Percentiles rank a stretch among this genome's conserved stretches.
phyloP scores from a whole-genome alignment of 2,888 invertebrate genomes.

The Adelognathus sp. region DNA sequence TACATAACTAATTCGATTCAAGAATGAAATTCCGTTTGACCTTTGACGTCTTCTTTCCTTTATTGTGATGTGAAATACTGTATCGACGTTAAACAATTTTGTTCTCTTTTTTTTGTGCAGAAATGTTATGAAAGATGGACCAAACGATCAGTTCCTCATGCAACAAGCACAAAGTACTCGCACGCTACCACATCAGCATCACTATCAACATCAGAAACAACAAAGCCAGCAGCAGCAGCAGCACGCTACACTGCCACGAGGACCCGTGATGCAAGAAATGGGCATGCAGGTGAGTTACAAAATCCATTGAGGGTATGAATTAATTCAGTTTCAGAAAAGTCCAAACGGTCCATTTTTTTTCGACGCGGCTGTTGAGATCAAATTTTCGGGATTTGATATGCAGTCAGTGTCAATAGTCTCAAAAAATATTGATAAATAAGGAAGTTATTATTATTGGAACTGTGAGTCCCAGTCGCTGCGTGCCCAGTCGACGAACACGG shows the following conservation, averaged over 20 bases:
- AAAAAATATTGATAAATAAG: too few species aligned
- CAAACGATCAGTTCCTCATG: constrained; percentile 80
- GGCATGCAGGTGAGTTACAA: constrained; percentile 82
- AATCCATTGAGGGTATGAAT: constrained; percentile 61
- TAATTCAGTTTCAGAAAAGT: too few species aligned
- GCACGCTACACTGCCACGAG: constrained; percentile 82
- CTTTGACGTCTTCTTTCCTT: neutral
- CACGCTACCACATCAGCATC: constrained; percentile 81
- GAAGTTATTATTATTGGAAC: too few species aligned
- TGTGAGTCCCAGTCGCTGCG: too few species aligned
- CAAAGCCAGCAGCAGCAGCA: constrained; percentile 80
- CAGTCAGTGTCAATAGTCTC: too few species aligned
- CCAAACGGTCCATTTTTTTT: too few species aligned
- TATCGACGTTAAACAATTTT: too few species aligned
- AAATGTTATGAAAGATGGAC: constrained; percentile 85
- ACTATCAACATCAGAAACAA: constrained; percentile 76
- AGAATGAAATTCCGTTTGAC: neutral
- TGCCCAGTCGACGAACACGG: too few species aligned
- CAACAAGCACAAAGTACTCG: constrained; percentile 77
- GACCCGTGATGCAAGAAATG: constrained; percentile 83
- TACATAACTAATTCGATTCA: neutral
- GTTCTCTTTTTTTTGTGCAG: constrained; percentile 60
- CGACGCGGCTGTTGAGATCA: too few species aligned
- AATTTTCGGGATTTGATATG: too few species aligned
- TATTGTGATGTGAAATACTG: neutral